These are phyloP conservation scores for Neodiprion pinetum DNA, from an alignment of 1,140 invertebrate genomes.

Conservation along the genomic window DNA sequence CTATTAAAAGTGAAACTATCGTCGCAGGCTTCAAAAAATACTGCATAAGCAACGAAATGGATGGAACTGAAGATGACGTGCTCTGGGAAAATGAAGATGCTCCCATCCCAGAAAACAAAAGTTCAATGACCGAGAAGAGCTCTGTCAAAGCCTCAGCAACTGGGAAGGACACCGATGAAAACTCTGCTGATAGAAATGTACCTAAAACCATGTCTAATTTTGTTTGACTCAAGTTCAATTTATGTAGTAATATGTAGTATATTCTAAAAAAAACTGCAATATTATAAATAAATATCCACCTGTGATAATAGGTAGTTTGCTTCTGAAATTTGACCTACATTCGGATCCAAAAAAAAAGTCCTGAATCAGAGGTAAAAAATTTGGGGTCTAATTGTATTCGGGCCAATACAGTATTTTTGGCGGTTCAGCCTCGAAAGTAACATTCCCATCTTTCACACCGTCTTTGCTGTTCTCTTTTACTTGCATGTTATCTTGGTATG, in stretches of 20 bases:
- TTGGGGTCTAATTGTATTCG: not conserved
- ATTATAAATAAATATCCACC: conserved; percentile 4
- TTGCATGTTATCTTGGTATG: too few relatives aligned
- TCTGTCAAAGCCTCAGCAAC: not conserved
- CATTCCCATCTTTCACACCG: too few relatives aligned
- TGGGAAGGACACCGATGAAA: not conserved
- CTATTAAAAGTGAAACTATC: conserved; percentile 10
- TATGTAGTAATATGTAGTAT: not conserved
- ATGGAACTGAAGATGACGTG: conserved; percentile 1
- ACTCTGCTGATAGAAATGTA: not conserved
- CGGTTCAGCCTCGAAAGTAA: not conserved
- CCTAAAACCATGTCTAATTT: not conserved
- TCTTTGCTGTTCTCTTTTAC: too few relatives aligned
- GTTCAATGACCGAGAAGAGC: not conserved
- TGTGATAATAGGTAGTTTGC: not conserved
- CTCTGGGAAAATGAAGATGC: not conserved
- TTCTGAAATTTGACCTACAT: not conserved
- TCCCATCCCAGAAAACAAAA: not conserved
- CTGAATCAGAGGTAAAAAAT: not conserved
- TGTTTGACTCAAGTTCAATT: not conserved
- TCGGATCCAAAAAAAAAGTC: not conserved
- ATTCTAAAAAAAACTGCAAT: not conserved
- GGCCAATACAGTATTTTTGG: not conserved
- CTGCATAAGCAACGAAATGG: conserved; percentile 19
- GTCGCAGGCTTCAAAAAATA: conserved; percentile 12